Evolutionary conservation across 2,113 vertebrate species (phyloP).

Genomic region (Psilopogon haemacephalus): DNA sequence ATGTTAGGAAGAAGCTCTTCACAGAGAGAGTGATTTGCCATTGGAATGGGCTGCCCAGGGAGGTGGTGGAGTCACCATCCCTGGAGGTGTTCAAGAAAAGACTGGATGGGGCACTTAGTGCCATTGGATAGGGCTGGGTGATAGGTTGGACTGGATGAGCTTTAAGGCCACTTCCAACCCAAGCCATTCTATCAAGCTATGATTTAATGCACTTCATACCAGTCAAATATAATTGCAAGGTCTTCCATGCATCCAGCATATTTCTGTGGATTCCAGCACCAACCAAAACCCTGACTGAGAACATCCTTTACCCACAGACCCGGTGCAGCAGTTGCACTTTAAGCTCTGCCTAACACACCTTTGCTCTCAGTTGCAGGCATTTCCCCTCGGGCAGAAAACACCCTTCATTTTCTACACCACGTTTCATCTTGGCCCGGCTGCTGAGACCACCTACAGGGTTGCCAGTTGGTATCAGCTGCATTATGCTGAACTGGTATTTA

Average conservation of each 20-base stretch:
- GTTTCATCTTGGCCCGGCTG: background rate
- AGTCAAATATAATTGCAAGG: background rate
- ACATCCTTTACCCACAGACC: background rate
- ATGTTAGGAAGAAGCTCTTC: no score
- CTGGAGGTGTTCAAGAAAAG: no score
- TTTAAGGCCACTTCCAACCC: no score
- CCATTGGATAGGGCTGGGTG: no score
- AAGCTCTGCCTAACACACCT: background rate
- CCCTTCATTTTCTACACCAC: rapidly evolving
- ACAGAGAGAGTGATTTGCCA: no score
- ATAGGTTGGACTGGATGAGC: no score
- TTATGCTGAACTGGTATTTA: slow-evolving; percentile 22
- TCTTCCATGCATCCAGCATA: background rate
- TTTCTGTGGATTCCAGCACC: background rate
- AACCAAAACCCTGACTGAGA: background rate
- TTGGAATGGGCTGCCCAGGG: no score
- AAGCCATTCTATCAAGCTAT: no score
- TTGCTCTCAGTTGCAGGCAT: background rate
- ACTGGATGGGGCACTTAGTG: no score
- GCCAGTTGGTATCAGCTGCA: background rate
- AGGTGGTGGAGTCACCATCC: no score
- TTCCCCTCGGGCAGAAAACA: background rate
- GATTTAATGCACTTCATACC: background rate
- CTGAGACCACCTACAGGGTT: slow-evolving; percentile 50
- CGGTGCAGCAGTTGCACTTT: background rate